Conservation (phyloP, 2,797 vertebrate genomes). For the Pangasius krempfi region DNA sequence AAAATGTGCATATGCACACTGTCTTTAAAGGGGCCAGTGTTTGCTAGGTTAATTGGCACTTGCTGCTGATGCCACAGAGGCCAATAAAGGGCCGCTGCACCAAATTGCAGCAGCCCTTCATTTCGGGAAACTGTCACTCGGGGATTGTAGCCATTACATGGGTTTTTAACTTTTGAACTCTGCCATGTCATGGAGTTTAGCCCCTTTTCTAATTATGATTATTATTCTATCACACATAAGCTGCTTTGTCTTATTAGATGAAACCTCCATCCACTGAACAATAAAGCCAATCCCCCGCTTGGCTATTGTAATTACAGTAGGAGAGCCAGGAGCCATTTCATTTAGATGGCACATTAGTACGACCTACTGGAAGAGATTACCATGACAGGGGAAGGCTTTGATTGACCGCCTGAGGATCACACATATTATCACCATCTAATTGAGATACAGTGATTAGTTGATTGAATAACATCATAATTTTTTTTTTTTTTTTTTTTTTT, state of each 20-base stretch:
- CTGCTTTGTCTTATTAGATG: constrained; percentile 67
- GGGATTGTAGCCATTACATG: constrained; percentile 53
- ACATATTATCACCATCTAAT: constrained; percentile 50
- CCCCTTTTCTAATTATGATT: constrained; percentile 63
- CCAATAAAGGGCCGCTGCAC: constrained; percentile 31
- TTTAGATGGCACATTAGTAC: constrained; percentile 70
- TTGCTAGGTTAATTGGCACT: constrained; percentile 63
- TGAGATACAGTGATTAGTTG: constrained; percentile 54
- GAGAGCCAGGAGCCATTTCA: constrained; percentile 69
- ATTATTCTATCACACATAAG: constrained; percentile 64
- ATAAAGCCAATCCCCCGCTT: constrained; percentile 69
- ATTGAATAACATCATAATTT: constrained; percentile 41
- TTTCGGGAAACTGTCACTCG: constrained; percentile 50
- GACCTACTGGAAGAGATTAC: constrained; percentile 73
- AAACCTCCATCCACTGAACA: constrained; percentile 71
- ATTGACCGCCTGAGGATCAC: constrained; percentile 59
- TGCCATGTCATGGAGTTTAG: constrained; percentile 55
- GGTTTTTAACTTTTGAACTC: constrained; percentile 57
- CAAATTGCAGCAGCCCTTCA: constrained; percentile 53
- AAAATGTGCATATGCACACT: constrained; percentile 50
- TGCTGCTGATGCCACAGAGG: constrained; percentile 54
- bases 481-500: constrained; percentile 23
- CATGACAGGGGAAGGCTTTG: constrained; percentile 61
- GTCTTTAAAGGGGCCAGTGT: constrained; percentile 57
- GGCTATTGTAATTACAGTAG: constrained; percentile 66